Evolutionary conservation across 2,113 vertebrate species (phyloP), one percentile per base, ranked within the genome.

Genomic region (Hoplias malabaricus): DNA sequence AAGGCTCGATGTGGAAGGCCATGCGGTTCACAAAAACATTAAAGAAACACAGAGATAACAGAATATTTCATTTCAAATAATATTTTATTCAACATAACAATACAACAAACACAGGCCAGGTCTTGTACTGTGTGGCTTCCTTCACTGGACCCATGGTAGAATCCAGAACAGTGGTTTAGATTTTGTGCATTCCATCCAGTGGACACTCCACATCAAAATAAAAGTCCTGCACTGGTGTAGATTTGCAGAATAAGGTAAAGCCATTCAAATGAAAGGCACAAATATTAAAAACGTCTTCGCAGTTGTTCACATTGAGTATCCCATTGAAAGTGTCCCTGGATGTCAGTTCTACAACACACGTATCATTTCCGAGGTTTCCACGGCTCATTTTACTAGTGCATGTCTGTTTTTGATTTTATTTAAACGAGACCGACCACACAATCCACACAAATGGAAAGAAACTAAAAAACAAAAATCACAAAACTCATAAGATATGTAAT

Each of bases 401-500:
- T 14, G 14, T 14, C 2, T 56, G 16, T 21, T 31, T 21, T 13
- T 38, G 38, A 25, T 43, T 29, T 59, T 66, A 23, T 67, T 43
- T 1, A 9, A 79, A 77, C 38, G 53, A 77, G 36, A 81, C 16
- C 23, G 23, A 67, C 16, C 0, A 0, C n/a, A n/a, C 69, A 16
- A 11, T 40, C 9, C 21, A 16, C 33, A 43, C 50, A 50, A 56
- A 56, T n/a, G 43, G 8, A 46, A 27, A 57, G 27, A 42, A 12
- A 69, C 12, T 42, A 67, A 9, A 69, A 21, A 46, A 34, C 34
- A 40, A 65, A n/a, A 65, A 19, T 21, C 38, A 34, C 21, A 63
- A 23, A 11, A 40, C 25, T 33, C 14, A 40, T 27, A 80, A 84
- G 75, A 61, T 63, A 79, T 38, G 36, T 31, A 91, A 92, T 93